Evolutionary conservation across 2,888 invertebrate genomes (phyloP).

Genomic region (Eretmocerus hayati): DNA sequence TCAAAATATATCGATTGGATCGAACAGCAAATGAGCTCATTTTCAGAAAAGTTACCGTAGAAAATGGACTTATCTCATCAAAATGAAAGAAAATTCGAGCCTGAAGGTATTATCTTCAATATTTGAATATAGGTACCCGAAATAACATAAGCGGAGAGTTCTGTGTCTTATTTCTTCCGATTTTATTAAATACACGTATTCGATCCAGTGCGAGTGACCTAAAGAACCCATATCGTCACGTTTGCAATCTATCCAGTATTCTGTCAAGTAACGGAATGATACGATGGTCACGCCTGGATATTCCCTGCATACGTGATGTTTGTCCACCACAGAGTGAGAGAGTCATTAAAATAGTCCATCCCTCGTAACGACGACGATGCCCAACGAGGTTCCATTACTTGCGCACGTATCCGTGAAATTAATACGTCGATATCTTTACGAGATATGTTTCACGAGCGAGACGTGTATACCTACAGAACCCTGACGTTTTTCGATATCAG

Average conservation of each 20-base stretch:
- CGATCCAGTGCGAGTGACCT: too few relatives aligned
- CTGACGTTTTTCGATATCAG: not conserved
- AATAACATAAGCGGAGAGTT: too few relatives aligned
- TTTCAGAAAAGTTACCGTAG: not conserved
- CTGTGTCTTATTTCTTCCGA: too few relatives aligned
- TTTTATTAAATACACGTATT: too few relatives aligned
- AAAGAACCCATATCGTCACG: too few relatives aligned
- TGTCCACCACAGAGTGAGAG: slow-evolving; percentile 30
- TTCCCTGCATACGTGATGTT: slow-evolving; percentile 42
- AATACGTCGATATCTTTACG: slow-evolving; percentile 11
- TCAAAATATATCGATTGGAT: slow-evolving; percentile 7
- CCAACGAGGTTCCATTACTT: not conserved
- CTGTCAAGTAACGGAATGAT: too few relatives aligned
- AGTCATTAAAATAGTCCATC: slow-evolving; percentile 36
- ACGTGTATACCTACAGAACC: not conserved
- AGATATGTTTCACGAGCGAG: not conserved
- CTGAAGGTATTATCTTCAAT: not conserved
- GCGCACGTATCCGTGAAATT: slow-evolving; percentile 3
- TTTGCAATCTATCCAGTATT: too few relatives aligned
- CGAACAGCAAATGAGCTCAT: not conserved
- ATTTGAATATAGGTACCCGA: too few relatives aligned
- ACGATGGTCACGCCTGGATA: too few relatives aligned
- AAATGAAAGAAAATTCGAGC: not conserved
- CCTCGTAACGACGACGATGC: not conserved
- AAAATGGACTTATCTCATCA: too few relatives aligned